These are phyloP conservation scores for Phalacrocorax brasilianus DNA, from an alignment of 2,113 vertebrate species.

Conservation along the genomic window DNA sequence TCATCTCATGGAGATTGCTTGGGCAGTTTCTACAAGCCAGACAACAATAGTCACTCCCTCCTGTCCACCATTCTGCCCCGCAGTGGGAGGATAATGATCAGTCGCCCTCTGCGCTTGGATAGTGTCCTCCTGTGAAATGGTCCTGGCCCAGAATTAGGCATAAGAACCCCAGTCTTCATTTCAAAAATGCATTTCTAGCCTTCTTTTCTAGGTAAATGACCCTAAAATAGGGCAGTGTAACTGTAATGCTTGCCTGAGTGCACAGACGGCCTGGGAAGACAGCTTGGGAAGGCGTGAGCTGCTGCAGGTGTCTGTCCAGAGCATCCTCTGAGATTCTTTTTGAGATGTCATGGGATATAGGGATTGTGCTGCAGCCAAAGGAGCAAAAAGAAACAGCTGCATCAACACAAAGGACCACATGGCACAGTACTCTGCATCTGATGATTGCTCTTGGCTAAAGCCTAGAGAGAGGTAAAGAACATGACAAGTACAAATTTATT, in stretches of 20 bases:
- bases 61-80: accelerated
- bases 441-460: accelerated
- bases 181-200: background rate
- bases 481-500: background rate
- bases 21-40: background rate
- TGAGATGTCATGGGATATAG: background rate
- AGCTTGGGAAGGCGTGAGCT: accelerated
- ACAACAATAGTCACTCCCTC: accelerated
- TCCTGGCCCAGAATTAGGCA: background rate
- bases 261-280: background rate
- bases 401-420: background rate
- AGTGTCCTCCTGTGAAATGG: accelerated
- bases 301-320: background rate
- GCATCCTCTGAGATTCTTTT: background rate
- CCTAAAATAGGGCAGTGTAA: background rate
- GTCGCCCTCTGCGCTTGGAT: accelerated
- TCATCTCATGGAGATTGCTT: background rate
- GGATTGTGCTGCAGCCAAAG: background rate
- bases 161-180: accelerated
- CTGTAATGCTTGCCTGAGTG: accelerated
- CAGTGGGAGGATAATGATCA: accelerated
- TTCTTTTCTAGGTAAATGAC: background rate
- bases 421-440: accelerated
- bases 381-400: background rate
- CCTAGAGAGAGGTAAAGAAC: background rate